These are phyloP conservation scores for Catamblyrhynchus diadema DNA, from an alignment of 2,797 vertebrate species.

Conservation along the genomic window DNA sequence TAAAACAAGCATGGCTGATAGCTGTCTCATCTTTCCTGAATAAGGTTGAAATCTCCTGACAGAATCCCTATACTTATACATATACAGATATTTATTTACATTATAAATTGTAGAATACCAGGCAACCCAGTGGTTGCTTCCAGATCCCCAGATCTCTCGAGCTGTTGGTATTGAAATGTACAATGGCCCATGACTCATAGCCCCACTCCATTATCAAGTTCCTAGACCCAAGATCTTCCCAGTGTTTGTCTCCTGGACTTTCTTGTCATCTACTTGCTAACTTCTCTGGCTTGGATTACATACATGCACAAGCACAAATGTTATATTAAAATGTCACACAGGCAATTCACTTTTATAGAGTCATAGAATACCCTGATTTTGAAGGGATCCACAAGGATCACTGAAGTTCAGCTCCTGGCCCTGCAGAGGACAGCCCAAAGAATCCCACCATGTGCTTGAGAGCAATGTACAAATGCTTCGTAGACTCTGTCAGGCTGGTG, in stretches of 20 bases:
- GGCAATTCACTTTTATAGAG: not conserved
- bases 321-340: not conserved
- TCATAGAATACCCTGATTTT: not conserved
- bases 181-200: not conserved
- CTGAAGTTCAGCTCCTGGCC: not conserved
- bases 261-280: not conserved
- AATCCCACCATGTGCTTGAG: not conserved
- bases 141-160: not conserved
- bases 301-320: not conserved
- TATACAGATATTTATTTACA: not conserved
- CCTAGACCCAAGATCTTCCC: not conserved
- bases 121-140: not conserved
- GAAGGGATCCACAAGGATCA: not conserved
- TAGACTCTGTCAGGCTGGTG: not conserved
- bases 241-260: not conserved
- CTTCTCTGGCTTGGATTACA: not conserved
- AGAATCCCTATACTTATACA: not conserved
- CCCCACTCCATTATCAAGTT: not conserved
- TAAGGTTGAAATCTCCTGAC: not conserved
- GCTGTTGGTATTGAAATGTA: not conserved
- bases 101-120: not conserved
- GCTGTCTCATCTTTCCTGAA: not conserved
- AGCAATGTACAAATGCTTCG: not conserved
- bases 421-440: not conserved
- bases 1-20: not conserved